These are phyloP conservation scores for Autographa gamma DNA, from an alignment of 2,888 invertebrate genomes.

Conservation along the genomic window DNA sequence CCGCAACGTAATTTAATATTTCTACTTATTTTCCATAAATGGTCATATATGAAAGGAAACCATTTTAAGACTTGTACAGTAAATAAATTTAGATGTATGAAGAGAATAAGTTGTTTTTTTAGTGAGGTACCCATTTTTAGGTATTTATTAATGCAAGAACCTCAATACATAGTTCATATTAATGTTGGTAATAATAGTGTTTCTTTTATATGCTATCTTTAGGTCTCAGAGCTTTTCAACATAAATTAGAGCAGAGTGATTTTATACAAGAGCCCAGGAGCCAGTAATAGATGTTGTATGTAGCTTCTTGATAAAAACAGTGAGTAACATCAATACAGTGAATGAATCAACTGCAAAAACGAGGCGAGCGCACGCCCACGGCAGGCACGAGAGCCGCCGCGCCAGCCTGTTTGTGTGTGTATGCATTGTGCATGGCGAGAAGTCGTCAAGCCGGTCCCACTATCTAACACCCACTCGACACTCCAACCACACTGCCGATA, in stretches of 20 bases:
- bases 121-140: not conserved
- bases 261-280: conserved; percentile 25
- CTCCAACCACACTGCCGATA: conserved; percentile 64
- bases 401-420: conserved; percentile 56
- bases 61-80: too few relatives aligned
- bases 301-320: conserved; percentile 48
- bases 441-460: conserved; percentile 81
- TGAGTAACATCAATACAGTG: conserved; percentile 54
- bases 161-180: too few relatives aligned
- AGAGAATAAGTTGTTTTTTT: too few relatives aligned
- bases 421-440: conserved; percentile 71
- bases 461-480: conserved; percentile 78
- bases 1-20: too few relatives aligned
- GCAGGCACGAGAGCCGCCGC: conserved; percentile 35
- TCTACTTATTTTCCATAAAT: too few relatives aligned
- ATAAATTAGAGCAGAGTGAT: conserved; percentile 14
- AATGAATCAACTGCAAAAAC: conserved; percentile 74
- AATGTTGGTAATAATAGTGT: too few relatives aligned
- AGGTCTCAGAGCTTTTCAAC: conserved; percentile 3
- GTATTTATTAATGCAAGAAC: not conserved
- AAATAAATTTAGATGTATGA: too few relatives aligned
- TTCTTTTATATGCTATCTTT: not conserved
- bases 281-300: conserved; percentile 39
- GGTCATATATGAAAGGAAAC: too few relatives aligned
- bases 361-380: conserved; percentile 60